Base-by-base conservation (phyloP, 2,888 invertebrate genomes). In the Spialia ferax region DNA sequence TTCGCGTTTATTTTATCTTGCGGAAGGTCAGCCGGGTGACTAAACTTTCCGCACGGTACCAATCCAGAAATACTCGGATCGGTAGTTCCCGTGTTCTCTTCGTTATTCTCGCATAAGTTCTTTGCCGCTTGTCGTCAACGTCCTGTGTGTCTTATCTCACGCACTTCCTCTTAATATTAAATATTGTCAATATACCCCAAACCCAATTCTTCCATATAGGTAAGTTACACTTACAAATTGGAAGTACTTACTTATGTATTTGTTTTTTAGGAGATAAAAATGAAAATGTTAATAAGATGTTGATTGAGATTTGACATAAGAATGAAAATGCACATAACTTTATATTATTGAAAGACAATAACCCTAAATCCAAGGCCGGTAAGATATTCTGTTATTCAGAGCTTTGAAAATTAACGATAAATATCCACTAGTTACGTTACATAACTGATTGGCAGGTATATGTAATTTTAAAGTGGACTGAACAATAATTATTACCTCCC, bases 41-140 rank as follows among this genome's bases (percentile, higher is more conserved):
- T 91, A 90, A 89, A 86, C 84, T 87, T 92, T 92, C 88, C 93
- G 86, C 93, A 92, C 93, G 91, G 88, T 92, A 92, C 93, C 84
- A 93, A 92, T 92, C 93, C 91, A 86, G 84, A 92, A 93, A 93
- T 93, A 93, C 79, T 79, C 83, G 63, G 69, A 71, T 78, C 81
- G 83, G 79, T 83, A 82, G 82, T 86, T 85, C 87, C 85, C 80
- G 73, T 70, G 68, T 68, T 57, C 50, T 68, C 69, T n/a, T n/a
- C n/a, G n/a, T n/a, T n/a, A 69, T 48, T 54, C 38, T 35, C 52
- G 32, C 62, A 50, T 69, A 72, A 73, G 71, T 74, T 73, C 71
- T 70, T 59, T 71, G 70, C 66, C 72, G 67, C 52, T 66, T 64
- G 64, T 64, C 63, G 32, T 56, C 68, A 66, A 70, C 73, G 66